These are phyloP conservation scores for Barbus barbus DNA, from an alignment of 2,113 vertebrate genomes.

Conservation along the genomic window DNA sequence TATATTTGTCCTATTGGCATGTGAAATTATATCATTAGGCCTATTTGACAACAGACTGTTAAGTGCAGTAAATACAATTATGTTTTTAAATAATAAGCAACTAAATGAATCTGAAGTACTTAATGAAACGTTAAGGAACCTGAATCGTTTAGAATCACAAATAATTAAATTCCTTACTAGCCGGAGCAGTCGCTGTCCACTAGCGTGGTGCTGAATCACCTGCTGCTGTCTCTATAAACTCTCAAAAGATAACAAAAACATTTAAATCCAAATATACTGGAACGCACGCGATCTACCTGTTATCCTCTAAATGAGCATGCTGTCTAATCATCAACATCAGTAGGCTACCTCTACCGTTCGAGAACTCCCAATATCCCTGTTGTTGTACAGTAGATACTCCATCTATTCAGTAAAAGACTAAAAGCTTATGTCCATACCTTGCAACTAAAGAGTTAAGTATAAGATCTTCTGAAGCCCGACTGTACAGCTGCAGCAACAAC, in stretches of 20 bases:
- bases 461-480: slow-evolving; percentile 3
- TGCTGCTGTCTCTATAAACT: neutral
- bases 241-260: neutral
- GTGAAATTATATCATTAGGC: neutral
- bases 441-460: slow-evolving; percentile 38
- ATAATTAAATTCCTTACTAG: neutral
- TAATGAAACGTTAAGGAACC: neutral
- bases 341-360: no score
- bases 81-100: neutral
- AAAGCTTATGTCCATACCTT: slow-evolving; percentile 19
- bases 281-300: neutral
- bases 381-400: neutral
- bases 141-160: neutral
- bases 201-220: slow-evolving; percentile 77
- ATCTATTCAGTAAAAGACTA: neutral
- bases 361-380: neutral
- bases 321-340: neutral
- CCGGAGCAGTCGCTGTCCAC: slow-evolving; percentile 74
- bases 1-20: neutral
- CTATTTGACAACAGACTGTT: neutral
- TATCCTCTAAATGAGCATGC: neutral
- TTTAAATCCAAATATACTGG: neutral
- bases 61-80: neutral
- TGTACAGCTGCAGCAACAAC: slow-evolving; percentile 24
- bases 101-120: neutral